Conservation (phyloP, 2,113 vertebrate species). For the Calonectris borealis region DNA sequence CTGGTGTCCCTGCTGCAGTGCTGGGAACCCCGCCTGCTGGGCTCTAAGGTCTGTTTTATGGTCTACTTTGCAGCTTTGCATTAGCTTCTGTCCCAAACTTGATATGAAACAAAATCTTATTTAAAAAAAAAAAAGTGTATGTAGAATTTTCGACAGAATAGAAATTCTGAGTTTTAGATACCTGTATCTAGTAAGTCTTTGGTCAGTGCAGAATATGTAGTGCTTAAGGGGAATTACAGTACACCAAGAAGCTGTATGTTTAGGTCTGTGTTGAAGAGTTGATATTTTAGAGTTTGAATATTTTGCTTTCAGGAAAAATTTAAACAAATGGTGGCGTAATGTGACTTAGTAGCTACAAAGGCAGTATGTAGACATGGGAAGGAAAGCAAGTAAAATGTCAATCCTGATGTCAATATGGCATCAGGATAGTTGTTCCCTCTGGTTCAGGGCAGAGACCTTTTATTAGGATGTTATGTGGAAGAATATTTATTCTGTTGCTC, state of each 20-base stretch:
- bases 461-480: neutral
- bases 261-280: neutral
- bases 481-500: neutral
- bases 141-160: neutral
- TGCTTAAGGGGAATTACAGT: neutral
- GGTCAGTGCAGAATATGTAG: neutral
- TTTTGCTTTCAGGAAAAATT: neutral
- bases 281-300: neutral
- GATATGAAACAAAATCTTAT: neutral
- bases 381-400: neutral
- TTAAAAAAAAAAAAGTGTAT: neutral
- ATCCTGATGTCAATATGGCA: neutral
- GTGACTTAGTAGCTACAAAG: neutral
- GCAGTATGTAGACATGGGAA: neutral
- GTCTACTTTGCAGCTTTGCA: neutral
- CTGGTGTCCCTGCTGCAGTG: accelerated
- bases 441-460: neutral
- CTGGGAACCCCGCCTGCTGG: neutral
- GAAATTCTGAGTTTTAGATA: neutral
- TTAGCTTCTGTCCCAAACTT: neutral
- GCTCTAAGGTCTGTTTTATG: neutral
- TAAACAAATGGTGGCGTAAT: neutral
- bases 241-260: neutral
- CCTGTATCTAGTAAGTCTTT: neutral
- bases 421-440: neutral